Percentiles rank a stretch among this genome's conserved stretches.
phyloP scores from a whole-genome alignment of 2,888 invertebrate species.

The Aphidoletes aphidimyza region DNA sequence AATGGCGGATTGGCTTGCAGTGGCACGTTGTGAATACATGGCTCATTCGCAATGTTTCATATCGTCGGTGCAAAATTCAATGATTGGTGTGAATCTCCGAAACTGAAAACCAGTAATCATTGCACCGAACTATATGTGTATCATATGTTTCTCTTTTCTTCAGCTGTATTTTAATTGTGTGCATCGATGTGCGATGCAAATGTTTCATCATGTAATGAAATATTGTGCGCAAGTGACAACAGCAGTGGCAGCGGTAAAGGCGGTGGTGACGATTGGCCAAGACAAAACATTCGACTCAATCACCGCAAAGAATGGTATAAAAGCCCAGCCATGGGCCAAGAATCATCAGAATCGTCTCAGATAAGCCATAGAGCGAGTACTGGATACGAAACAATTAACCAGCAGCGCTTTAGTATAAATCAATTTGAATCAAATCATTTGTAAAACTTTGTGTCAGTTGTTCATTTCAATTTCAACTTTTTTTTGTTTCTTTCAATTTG shows the following conservation, averaged over 20 bases:
- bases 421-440: neutral
- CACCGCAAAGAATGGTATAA: constrained; percentile 56
- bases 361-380: constrained; percentile 61
- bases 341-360: constrained; percentile 58
- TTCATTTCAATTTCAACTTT: neutral
- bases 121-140: constrained; percentile 31
- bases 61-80: too few relatives aligned
- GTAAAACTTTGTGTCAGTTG: neutral
- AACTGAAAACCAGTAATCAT: constrained; percentile 51
- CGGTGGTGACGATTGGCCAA: neutral
- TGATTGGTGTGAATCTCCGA: constrained; percentile 2
- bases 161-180: too few relatives aligned
- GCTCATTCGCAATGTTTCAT: too few relatives aligned
- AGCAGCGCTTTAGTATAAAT: constrained; percentile 54
- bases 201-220: constrained; percentile 43
- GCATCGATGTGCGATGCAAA: too few relatives aligned
- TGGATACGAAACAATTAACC: constrained; percentile 56
- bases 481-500: neutral
- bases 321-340: constrained; percentile 44
- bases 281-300: neutral
- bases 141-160: constrained; percentile 27
- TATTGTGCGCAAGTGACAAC: neutral
- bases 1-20: neutral
- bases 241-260: neutral
- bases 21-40: neutral